These are phyloP conservation scores for Eugnorisma glareosa DNA, from an alignment of 2,888 invertebrate genomes.

Conservation along the genomic window DNA sequence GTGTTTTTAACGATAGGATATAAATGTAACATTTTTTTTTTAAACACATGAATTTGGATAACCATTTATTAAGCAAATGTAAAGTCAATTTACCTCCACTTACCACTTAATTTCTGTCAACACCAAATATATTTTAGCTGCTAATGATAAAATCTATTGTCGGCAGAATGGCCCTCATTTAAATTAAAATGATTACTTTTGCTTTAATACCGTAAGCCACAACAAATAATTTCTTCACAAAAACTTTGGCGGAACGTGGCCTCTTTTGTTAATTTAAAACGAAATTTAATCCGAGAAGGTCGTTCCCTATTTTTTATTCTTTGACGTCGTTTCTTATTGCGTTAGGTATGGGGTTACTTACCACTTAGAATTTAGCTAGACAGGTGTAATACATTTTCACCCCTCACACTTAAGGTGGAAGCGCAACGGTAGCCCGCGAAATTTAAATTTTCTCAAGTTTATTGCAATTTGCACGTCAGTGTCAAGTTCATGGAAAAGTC, in stretches of 20 bases:
- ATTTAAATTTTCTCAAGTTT: no score
- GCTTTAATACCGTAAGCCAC: constrained; percentile 67
- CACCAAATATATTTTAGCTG: constrained; percentile 55
- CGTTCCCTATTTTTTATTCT: constrained; percentile 51
- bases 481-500: no score
- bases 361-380: constrained; percentile 22
- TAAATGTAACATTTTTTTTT: background rate
- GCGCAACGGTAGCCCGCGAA: no score
- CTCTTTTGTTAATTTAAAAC: constrained; percentile 70
- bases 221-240: constrained; percentile 67
- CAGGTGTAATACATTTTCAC: constrained; percentile 14
- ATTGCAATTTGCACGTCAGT: no score
- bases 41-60: constrained; percentile 64
- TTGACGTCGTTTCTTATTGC: constrained; percentile 48
- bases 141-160: constrained; percentile 65
- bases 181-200: constrained; percentile 71
- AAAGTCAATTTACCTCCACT: constrained; percentile 29
- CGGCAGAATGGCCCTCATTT: constrained; percentile 60
- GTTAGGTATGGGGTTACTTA: constrained; percentile 24
- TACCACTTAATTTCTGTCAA: constrained; percentile 42
- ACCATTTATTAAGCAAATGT: constrained; percentile 9
- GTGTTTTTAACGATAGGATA: background rate
- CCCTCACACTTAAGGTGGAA: constrained; percentile 10
- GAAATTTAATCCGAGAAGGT: constrained; percentile 50
- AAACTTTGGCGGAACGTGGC: constrained; percentile 61